Evolutionary conservation across 2,888 invertebrate genomes (phyloP), one percentile per base, ranked within the genome.

Genomic region (Dynastes grantii): DNA sequence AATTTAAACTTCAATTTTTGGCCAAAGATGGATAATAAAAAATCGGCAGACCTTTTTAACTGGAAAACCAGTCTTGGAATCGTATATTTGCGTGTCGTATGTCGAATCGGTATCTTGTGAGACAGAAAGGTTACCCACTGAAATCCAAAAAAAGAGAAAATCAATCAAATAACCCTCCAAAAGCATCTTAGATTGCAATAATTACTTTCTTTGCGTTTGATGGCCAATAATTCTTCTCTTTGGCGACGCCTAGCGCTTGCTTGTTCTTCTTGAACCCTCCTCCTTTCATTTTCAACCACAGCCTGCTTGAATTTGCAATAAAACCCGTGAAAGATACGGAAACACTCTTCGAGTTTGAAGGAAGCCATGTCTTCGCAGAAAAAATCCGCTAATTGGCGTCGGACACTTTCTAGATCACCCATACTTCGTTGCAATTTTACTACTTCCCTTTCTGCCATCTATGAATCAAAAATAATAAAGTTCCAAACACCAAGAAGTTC

Each of bases 341-440:
- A 96, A 86, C 98, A 98, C 87, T 98, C 98, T 87, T 98, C 98
- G 58, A 98, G 90, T 88, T 97, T 97, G 87, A 98, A 98, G 0
- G 95, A 92, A 75, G 92, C 93, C 0, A 94, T 92, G 85, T 98
- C 98, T 88, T 98, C 98, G 88, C 98, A 98, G 90, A 98, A 98
- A 90, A 98, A 98, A 75, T 96, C 95, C 0, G 97, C 94, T 55
- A 98, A 90, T 81, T 96, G 94, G 81, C 92, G 92, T 45, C 97
- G 92, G 79, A 96, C 92, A 22, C 91, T 91, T 83, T 97, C 97
- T 27, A 98, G 93, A 85, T 96, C 95, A 78, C 94, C 93, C 92
- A 97, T 93, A 83, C 95, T 95, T 76, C 93, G 91, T 86, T 96
- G 94, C 58, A 97, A 89, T 53, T 93, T 94, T 9, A 92, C 90